phyloP scores from a whole-genome alignment of 2,113 vertebrate species.

The Cromileptes altivelis region DNA sequence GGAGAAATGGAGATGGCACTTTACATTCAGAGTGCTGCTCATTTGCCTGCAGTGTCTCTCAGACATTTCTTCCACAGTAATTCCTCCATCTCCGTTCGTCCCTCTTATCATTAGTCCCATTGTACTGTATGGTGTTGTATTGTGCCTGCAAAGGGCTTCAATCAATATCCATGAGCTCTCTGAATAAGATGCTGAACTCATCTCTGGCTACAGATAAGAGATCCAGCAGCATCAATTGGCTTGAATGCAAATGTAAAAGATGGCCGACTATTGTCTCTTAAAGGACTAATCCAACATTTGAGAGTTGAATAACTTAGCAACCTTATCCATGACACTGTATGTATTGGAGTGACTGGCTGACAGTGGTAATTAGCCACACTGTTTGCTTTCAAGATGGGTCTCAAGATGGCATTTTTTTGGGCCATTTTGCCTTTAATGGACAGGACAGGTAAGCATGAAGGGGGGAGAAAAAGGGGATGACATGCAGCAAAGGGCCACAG shows the following conservation, averaged over 20 bases:
- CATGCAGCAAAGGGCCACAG: too few species aligned
- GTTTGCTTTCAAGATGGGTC: too few species aligned
- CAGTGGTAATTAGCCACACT: too few species aligned
- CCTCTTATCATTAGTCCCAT: slow-evolving; percentile 11
- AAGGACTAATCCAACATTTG: neutral
- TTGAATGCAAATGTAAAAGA: slow-evolving; percentile 6
- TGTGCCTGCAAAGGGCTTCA: slow-evolving; percentile 7
- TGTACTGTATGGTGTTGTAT: neutral
- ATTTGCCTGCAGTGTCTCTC: slow-evolving; percentile 32
- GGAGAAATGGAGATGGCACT: slow-evolving; percentile 12
- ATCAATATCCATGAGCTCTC: slow-evolving; percentile 17
- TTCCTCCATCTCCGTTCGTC: slow-evolving; percentile 13
- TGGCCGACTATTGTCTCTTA: neutral
- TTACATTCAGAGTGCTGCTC: slow-evolving; percentile 45
- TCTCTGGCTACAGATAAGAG: slow-evolving; percentile 7
- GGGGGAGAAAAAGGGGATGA: too few species aligned
- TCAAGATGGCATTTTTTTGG: too few species aligned
- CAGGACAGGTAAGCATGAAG: too few species aligned
- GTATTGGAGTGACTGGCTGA: too few species aligned
- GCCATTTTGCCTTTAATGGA: too few species aligned
- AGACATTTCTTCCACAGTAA: slow-evolving; percentile 10
- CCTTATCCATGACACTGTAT: neutral
- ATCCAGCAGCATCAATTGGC: neutral
- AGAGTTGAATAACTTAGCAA: neutral
- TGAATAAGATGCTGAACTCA: slow-evolving; percentile 30